phyloP scores from a whole-genome alignment of 2,113 vertebrate species.

The Stigmatopora nigra region DNA sequence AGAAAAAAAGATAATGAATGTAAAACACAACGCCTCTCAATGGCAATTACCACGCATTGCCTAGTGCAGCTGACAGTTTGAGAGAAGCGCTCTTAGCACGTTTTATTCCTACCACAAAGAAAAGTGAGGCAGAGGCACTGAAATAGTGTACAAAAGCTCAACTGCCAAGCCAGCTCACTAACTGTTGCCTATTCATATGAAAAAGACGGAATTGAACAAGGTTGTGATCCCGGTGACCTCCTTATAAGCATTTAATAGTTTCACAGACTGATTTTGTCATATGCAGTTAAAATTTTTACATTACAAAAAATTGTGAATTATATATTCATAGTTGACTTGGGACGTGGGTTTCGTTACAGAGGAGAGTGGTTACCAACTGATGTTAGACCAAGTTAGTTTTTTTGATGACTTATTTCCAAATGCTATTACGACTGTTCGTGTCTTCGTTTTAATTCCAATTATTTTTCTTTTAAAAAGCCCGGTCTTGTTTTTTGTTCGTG shows the following conservation, averaged over 20 bases:
- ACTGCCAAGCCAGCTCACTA: slow-evolving; percentile 22
- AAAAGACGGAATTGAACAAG: not conserved
- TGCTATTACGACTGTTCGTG: not conserved
- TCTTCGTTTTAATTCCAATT: not conserved
- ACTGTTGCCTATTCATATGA: slow-evolving; percentile 16
- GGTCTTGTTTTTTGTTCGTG: no score
- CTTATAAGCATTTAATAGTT: not conserved
- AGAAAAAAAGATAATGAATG: slow-evolving; percentile 49
- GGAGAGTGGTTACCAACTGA: not conserved
- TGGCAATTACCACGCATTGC: slow-evolving; percentile 56
- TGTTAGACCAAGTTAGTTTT: not conserved
- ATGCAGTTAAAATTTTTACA: not conserved
- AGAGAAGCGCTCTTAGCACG: slow-evolving; percentile 35
- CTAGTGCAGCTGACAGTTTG: slow-evolving; percentile 58
- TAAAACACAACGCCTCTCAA: slow-evolving; percentile 59
- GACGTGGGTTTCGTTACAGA: not conserved
- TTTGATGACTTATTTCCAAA: not conserved
- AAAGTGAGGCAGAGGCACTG: slow-evolving; percentile 20
- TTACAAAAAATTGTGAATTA: not conserved
- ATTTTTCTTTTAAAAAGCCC: not conserved
- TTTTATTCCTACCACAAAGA: slow-evolving; percentile 48
- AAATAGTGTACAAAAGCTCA: slow-evolving; percentile 29
- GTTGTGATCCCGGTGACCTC: slow-evolving; percentile 9
- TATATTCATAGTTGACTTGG: not conserved
- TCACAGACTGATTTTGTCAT: not conserved